phyloP scores from a whole-genome alignment of 2,888 invertebrate genomes.

The Congeria kusceri region DNA sequence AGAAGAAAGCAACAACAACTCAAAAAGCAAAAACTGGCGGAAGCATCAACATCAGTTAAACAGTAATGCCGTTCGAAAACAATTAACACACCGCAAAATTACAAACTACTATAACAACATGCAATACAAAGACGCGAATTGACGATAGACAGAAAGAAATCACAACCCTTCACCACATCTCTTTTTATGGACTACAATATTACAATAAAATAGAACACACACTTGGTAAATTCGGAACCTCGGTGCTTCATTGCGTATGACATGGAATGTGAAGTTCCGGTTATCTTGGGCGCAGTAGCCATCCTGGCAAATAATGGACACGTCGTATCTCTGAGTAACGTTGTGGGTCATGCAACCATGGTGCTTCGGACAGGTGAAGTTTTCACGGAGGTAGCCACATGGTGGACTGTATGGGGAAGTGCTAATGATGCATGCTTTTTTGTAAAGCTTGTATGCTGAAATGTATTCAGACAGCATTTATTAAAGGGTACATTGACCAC shows the following conservation, averaged over 20 bases:
- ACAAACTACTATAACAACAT: no score
- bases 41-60: no score
- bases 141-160: no score
- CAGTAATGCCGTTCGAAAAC: no score
- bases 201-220: not conserved
- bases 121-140: no score
- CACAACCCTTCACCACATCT: no score
- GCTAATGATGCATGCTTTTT: conserved; percentile 3
- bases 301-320: conserved; percentile 22
- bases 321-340: conserved; percentile 7
- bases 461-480: not conserved
- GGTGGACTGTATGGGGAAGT: not conserved
- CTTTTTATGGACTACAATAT: no score
- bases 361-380: conserved; percentile 1
- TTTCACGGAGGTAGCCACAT: conserved; percentile 10
- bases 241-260: conserved; percentile 13
- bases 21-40: no score
- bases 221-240: conserved; percentile 19
- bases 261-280: conserved; percentile 13
- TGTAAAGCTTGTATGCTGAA: conserved; percentile 20
- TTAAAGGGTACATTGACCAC: no score
- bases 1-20: not conserved
- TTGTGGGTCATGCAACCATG: conserved; percentile 25
- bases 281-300: conserved; percentile 5
- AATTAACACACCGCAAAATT: no score